Evolutionary conservation across 1,140 invertebrate genomes (phyloP), one percentile per base, ranked within the genome.

Genomic region (Bombus waltoni): DNA sequence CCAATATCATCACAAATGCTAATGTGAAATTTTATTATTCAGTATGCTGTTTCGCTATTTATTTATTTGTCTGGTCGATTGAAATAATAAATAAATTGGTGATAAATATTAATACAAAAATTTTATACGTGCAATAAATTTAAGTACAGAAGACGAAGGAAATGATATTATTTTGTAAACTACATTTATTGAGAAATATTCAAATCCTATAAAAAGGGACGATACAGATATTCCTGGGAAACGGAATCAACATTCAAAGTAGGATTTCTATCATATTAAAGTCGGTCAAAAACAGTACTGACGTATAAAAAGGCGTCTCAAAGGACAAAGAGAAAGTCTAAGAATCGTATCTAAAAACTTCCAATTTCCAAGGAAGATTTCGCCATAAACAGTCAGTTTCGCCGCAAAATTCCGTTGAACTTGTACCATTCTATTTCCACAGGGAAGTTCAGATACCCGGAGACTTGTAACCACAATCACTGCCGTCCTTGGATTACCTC

Each of bases 401-500:
- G 42, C 59, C 32, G 59, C 44, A 80, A 74, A 65, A 74, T 72
- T 35, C 40, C 47, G 11, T 38, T 57, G 59, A 85, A 81, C 44
- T 68, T 73, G 65, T 75, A 38, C 66, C 53, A 81, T 88, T 86
- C 79, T n/a, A 59, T 75, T 73, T 75, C 44, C 59, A 66, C 42
- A 40, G 44, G 73, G 15, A 57, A 77, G 59, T 78, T 90, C 79
- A 68, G 28, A 15, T 75, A 90, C 86, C 78, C 86, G 47, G 75
- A 81, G 81, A 88, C 87, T 90, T 82, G 81, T 57, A 85, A 90
- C 89, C 89, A 71, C 89, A 90, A 90, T 88, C 88, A 68, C 80
- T 81, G 84, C 74, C 81, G 85, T 82, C 85, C 87, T 81, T 80
- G 83, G 78, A 82, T 85, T 83, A 83, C 74, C 82, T 76, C 68